A percentile compares a stretch with the other conserved stretches of the same genome.
Evolutionary conservation across 1,140 invertebrate species (phyloP).

Genomic region (Eupeodes corollae): DNA sequence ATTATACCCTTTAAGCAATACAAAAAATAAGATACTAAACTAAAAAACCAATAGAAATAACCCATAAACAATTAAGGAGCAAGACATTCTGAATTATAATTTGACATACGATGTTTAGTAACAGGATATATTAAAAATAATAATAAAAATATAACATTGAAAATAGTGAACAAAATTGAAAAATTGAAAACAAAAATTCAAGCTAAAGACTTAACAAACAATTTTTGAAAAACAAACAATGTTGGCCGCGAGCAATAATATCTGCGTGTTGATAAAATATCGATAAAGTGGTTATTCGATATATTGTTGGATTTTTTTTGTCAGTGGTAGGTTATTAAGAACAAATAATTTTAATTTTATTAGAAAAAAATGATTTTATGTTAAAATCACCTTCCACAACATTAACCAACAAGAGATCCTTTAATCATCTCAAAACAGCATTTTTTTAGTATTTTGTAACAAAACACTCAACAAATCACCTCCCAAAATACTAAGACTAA

Average conservation of each 20-base stretch:
- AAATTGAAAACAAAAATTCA: slow-evolving; percentile 9
- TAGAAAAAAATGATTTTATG: not conserved
- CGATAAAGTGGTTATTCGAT: not conserved
- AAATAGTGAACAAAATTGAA: slow-evolving; percentile 2
- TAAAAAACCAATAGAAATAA: too few relatives aligned
- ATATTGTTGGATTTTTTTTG: not conserved
- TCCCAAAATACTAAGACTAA: not conserved
- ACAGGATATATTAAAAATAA: not conserved
- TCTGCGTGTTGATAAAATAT: slow-evolving; percentile 33
- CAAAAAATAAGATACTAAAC: too few relatives aligned
- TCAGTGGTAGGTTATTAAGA: too few relatives aligned
- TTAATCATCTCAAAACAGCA: not conserved
- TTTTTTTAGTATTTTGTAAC: not conserved
- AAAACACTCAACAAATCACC: not conserved
- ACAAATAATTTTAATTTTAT: not conserved
- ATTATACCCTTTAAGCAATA: too few relatives aligned
- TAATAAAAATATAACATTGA: not conserved
- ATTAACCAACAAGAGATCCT: not conserved
- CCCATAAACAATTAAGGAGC: too few relatives aligned
- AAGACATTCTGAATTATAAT: too few relatives aligned
- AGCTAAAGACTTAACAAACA: too few relatives aligned
- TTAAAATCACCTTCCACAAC: not conserved
- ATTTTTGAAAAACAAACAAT: not conserved
- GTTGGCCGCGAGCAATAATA: slow-evolving; percentile 38
- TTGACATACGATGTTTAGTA: not conserved